Conservation (phyloP, 2,113 vertebrate species). For the Sigmodon hispidus region DNA sequence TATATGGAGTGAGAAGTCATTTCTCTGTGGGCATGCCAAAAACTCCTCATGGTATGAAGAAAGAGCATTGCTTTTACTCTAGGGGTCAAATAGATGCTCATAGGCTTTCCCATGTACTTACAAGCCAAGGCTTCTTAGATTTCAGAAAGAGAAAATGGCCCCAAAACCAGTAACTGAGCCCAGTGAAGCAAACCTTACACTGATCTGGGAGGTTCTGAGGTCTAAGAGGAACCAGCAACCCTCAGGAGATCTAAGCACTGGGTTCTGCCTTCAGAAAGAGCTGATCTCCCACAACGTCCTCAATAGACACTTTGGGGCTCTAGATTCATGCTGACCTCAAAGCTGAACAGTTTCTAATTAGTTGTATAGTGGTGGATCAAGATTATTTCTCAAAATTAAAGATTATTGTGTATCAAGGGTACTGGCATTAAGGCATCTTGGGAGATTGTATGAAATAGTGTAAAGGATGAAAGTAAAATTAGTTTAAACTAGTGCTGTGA, state of each 20-base stretch:
- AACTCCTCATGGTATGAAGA: background rate
- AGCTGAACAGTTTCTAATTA: background rate
- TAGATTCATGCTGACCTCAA: background rate
- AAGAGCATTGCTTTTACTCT: background rate
- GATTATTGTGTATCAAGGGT: background rate
- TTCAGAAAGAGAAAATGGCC: background rate
- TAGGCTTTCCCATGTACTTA: background rate
- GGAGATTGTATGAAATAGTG: background rate
- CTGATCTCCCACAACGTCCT: background rate
- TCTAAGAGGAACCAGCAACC: background rate
- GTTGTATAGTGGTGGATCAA: background rate
- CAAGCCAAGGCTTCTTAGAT: background rate
- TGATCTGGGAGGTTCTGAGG: background rate
- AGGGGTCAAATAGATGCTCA: fast-evolving
- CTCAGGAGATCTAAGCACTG: background rate
- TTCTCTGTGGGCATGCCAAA: background rate
- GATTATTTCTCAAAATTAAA: background rate
- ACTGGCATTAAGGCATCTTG: background rate
- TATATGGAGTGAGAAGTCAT: background rate
- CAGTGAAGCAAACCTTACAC: background rate
- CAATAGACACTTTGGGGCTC: background rate
- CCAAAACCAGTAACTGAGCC: background rate
- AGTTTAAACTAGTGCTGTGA: background rate
- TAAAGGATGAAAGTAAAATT: background rate
- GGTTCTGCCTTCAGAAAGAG: background rate